Conservation (phyloP, 2,888 invertebrate species). For the Fragum whitleyi region DNA sequence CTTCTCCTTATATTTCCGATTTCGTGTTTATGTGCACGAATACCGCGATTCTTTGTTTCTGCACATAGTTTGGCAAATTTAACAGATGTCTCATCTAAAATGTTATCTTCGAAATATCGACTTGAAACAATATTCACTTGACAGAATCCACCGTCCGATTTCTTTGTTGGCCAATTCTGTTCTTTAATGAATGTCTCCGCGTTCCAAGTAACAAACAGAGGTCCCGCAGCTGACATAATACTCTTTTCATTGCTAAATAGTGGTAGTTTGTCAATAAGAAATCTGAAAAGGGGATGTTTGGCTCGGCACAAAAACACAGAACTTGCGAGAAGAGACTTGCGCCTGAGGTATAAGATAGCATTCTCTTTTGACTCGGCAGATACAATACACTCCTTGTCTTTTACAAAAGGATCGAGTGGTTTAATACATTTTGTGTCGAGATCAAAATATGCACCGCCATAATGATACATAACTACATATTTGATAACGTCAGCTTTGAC, state of each 20-base stretch:
- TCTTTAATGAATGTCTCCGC: not conserved
- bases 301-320: constrained; percentile 1
- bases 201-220: constrained; percentile 15
- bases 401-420: constrained; percentile 1
- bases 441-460: constrained; percentile 15
- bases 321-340: not conserved
- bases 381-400: not conserved
- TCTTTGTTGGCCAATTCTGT: too few species aligned
- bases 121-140: not conserved
- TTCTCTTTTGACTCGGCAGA: constrained; percentile 2
- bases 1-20: not conserved
- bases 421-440: not conserved
- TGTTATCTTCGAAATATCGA: constrained; percentile 6
- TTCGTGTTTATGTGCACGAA: not conserved
- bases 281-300: constrained; percentile 1
- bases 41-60: not conserved
- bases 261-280: not conserved
- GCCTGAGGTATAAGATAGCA: not conserved
- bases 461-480: constrained; percentile 13
- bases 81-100: not conserved
- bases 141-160: not conserved
- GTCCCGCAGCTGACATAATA: constrained; percentile 11
- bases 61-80: constrained; percentile 9
- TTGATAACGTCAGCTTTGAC: constrained; percentile 5
- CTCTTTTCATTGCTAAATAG: constrained; percentile 4